These are phyloP conservation scores for Nicator chloris DNA, from an alignment of 2,113 vertebrate genomes.

Conservation along the genomic window DNA sequence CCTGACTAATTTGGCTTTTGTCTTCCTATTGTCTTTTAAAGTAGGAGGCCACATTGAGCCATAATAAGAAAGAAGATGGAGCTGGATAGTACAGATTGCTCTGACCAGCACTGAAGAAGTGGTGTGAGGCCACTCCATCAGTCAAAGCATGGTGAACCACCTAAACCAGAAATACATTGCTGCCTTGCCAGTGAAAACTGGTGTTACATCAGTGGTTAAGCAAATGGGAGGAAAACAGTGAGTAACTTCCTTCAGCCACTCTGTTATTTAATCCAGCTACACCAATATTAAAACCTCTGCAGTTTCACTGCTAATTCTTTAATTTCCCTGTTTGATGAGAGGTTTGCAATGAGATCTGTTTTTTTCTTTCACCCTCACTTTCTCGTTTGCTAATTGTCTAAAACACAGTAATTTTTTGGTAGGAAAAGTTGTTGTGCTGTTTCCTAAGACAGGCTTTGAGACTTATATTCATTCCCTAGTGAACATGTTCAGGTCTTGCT, in stretches of 20 bases:
- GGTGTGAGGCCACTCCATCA: background rate
- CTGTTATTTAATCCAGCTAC: background rate
- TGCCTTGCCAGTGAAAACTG: background rate
- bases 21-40: background rate
- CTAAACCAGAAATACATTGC: constrained; percentile 1
- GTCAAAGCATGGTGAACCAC: background rate
- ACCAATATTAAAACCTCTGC: background rate
- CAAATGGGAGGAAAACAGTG: background rate
- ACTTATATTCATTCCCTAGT: background rate
- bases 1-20: background rate
- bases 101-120: background rate
- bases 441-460: background rate
- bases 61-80: background rate
- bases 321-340: background rate
- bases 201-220: background rate
- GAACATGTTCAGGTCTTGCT: background rate
- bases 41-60: background rate
- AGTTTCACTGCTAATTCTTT: background rate
- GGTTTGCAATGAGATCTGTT: background rate
- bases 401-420: background rate
- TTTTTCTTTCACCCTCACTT: background rate
- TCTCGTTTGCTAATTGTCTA: background rate
- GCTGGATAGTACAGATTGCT: background rate
- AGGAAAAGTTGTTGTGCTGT: background rate
- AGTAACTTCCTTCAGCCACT: background rate